Conservation (phyloP, 2,113 vertebrate species). For the Heteronetta atricapilla region DNA sequence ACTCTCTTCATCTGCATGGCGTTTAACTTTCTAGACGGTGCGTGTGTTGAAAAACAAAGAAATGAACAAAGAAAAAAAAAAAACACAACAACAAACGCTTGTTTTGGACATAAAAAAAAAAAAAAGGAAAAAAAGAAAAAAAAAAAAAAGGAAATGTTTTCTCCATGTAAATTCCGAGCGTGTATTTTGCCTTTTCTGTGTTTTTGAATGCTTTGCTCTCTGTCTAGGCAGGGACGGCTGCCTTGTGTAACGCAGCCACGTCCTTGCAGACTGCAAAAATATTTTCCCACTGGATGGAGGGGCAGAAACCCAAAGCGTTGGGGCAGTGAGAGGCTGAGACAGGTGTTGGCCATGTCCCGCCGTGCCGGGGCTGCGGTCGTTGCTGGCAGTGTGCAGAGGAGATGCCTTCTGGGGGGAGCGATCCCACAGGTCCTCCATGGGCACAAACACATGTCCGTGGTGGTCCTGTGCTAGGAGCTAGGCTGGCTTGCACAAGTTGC, state of each 20-base stretch:
- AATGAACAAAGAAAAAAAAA: conserved; percentile 28
- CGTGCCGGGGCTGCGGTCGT: background rate
- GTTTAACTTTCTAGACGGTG: conserved; percentile 77
- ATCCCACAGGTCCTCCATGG: background rate
- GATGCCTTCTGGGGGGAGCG: background rate
- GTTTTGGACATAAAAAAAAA: conserved; percentile 63
- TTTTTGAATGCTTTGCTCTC: conserved; percentile 67
- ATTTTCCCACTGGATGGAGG: conserved; percentile 68
- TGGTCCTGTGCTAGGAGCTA: background rate
- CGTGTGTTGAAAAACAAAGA: conserved; percentile 74
- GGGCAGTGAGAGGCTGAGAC: background rate
- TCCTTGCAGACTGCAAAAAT: conserved; percentile 69
- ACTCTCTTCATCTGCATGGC: conserved; percentile 81
- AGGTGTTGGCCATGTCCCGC: background rate
- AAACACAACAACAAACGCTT: background rate
- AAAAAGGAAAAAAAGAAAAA: background rate
- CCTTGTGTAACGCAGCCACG: conserved; percentile 31
- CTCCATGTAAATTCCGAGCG: conserved; percentile 74
- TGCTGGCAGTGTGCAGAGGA: background rate
- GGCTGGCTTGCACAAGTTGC: background rate
- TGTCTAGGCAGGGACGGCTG: conserved; percentile 51
- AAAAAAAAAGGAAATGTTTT: conserved; percentile 67
- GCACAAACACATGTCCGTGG: background rate
- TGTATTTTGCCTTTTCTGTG: conserved; percentile 76
- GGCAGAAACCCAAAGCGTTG: conserved; percentile 49